These are phyloP conservation scores for Rhipidura dahli DNA, from an alignment of 2,113 vertebrate species.

Conservation along the genomic window DNA sequence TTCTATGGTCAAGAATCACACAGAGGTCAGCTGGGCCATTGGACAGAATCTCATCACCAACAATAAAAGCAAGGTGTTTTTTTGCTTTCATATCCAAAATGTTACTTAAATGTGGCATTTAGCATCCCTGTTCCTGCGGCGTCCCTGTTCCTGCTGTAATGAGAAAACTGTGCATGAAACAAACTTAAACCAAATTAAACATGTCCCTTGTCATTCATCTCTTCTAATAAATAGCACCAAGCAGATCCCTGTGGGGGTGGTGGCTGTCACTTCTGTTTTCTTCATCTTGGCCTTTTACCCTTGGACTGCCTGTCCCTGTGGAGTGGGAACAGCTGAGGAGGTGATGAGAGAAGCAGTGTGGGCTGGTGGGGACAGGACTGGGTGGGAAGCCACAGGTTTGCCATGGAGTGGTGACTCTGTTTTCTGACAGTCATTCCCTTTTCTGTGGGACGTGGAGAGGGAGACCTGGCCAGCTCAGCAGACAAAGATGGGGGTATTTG, in stretches of 20 bases:
- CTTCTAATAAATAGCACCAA: neutral
- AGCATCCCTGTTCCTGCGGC: neutral
- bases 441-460: neutral
- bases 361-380: neutral
- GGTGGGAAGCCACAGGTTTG: neutral
- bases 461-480: neutral
- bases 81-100: neutral
- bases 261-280: neutral
- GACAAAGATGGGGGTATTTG: neutral
- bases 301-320: neutral
- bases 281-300: neutral
- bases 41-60: neutral
- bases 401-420: rapidly evolving
- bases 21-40: neutral
- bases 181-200: neutral
- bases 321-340: conserved; percentile 35
- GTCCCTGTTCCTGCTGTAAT: neutral
- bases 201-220: neutral
- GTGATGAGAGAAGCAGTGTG: conserved; percentile 37
- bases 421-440: neutral
- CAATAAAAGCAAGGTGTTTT: rapidly evolving
- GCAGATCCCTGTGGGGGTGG: neutral
- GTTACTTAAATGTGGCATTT: neutral
- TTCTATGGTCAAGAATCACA: neutral
- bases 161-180: neutral